Evolutionary conservation across 2,113 vertebrate species (phyloP), one percentile per base, ranked within the genome.

Genomic region (Colaptes auratus): DNA sequence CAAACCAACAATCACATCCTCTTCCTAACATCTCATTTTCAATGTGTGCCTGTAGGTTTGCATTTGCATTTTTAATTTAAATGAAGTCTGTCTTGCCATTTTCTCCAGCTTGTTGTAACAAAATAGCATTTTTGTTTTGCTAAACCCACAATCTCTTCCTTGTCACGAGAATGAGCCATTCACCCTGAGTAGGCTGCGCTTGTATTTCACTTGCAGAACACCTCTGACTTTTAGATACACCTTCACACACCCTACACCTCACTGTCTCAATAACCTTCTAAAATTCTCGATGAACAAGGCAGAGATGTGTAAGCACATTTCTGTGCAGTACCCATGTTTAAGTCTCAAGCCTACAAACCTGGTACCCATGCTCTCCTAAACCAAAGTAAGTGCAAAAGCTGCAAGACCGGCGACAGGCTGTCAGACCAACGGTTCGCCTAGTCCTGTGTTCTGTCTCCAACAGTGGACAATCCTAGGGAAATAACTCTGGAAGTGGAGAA

Each of bases 51-150:
- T 63, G n/a, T 8, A 59, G 63, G 75, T 50, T 52, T 78, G 56
- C 17, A 70, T 90, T 89, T 87, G 58, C 74, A 67, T 89, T 84
- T 88, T 89, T 93, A 74, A 88, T 82, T 82, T 53, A 63, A 39
- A 39, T 36, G 28, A 53, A 71, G 66, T 23, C 50, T 79, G 44
- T 52, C 33, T 48, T 58, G 55, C 52, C 66, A 31, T 71, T 80
- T 66, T 79, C 70, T 55, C 59, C n/a, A 9, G 12, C 73, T 60
- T 39, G 48, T 10, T 42, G 42, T 46, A 86, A 86, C 69, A 10
- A 91, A 79, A 73, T 24, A 2, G 10, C 5, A 20, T 20, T 46
- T 91, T 66, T 44, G 28, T 64, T 82, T 59, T 36, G 59, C 25
- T 74, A 52, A 86, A 42, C 17, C 24, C 82, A 31, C 18, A 9